A percentile compares a stretch with the other conserved stretches of the same genome.
phyloP scores from a whole-genome alignment of 1,140 invertebrate species.

The Ladona fulva region DNA sequence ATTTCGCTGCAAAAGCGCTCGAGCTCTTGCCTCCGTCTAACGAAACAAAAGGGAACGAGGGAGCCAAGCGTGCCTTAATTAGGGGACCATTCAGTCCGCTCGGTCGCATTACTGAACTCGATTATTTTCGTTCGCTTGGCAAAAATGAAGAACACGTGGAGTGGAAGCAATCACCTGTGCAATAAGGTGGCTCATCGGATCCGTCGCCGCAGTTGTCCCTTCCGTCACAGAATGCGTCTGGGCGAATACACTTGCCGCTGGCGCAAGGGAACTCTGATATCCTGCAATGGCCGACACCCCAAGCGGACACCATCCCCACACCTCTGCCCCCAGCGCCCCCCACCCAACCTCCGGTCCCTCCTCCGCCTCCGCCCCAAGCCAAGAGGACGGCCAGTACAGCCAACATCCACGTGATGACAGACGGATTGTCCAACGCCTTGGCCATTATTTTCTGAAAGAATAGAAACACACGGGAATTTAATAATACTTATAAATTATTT shows the following conservation, averaged over 20 bases:
- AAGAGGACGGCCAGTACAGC: background rate
- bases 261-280: constrained; percentile 75
- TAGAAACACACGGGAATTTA: background rate
- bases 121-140: too few relatives aligned
- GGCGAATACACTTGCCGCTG: constrained; percentile 67
- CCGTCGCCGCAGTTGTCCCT: constrained; percentile 69
- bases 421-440: background rate
- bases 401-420: background rate
- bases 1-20: too few relatives aligned
- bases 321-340: background rate
- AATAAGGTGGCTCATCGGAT: constrained; percentile 72
- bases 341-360: background rate
- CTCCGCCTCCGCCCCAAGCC: background rate
- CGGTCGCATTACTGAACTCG: too few relatives aligned
- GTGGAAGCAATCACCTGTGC: constrained; percentile 49
- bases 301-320: background rate
- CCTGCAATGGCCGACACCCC: constrained; percentile 35
- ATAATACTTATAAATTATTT: too few relatives aligned
- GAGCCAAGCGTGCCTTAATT: background rate
- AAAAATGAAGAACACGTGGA: too few relatives aligned
- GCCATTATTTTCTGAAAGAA: background rate
- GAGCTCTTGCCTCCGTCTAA: too few relatives aligned
- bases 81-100: too few relatives aligned
- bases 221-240: constrained; percentile 78
- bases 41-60: too few relatives aligned